These are phyloP conservation scores for Pseudolaguvia tuberculata DNA, from an alignment of 2,113 vertebrate genomes.

Conservation along the genomic window DNA sequence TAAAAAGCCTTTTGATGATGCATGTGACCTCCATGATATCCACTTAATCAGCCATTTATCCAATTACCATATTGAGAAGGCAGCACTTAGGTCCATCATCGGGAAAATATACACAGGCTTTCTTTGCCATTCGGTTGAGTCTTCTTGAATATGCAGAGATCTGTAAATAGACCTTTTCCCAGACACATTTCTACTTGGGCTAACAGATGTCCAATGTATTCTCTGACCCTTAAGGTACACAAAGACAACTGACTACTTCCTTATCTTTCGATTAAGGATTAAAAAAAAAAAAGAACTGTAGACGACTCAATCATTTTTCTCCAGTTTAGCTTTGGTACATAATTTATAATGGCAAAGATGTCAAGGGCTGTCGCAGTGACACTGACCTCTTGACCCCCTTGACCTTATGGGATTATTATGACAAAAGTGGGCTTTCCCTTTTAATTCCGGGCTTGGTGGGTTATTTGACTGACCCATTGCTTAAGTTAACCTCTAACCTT, in stretches of 20 bases:
- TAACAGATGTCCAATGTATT: slow-evolving; percentile 58
- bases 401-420: slow-evolving; percentile 62
- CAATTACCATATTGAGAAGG: slow-evolving; percentile 67
- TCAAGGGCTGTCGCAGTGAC: slow-evolving; percentile 60
- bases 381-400: slow-evolving; percentile 72
- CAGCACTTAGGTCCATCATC: slow-evolving; percentile 67
- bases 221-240: slow-evolving; percentile 60
- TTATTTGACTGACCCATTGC: slow-evolving; percentile 67
- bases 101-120: slow-evolving; percentile 56
- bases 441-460: slow-evolving; percentile 65
- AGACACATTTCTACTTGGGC: not conserved
- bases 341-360: slow-evolving; percentile 55
- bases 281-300: slow-evolving; percentile 56
- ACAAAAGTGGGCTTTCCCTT: slow-evolving; percentile 75
- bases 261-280: slow-evolving; percentile 64
- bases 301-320: slow-evolving; percentile 60
- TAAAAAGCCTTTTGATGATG: slow-evolving; percentile 28
- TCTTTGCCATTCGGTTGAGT: not conserved
- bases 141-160: slow-evolving; percentile 43
- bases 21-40: slow-evolving; percentile 26
- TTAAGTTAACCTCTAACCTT: slow-evolving; percentile 72
- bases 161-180: slow-evolving; percentile 45
- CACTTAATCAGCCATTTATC: slow-evolving; percentile 62
- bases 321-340: slow-evolving; percentile 57
- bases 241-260: slow-evolving; percentile 54